Evolutionary conservation across 2,797 vertebrate species (phyloP), one percentile per base, ranked within the genome.

Genomic region (Antrozous pallidus): DNA sequence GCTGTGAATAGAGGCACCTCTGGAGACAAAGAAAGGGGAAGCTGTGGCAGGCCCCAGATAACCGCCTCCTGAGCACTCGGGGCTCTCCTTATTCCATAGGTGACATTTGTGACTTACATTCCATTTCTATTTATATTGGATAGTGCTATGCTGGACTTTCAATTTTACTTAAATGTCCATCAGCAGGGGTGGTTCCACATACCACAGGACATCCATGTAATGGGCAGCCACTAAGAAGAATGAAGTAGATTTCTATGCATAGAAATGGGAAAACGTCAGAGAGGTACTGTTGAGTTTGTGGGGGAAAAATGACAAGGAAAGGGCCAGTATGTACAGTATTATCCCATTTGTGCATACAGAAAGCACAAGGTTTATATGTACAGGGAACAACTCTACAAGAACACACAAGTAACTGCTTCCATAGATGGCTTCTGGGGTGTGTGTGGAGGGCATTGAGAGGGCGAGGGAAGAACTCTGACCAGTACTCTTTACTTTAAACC

Each of bases 21-120:
- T 82, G 65, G 73, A 90, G 45, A 54, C 89, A 85, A 58, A 92
- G 67, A 94, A 94, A 84, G 54, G 36, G 87, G 78, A 93, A 93
- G 40, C 69, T 31, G 63, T 16, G 33, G 67, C n/a, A 65, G 28
- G 65, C 24, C 40, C 45, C 47, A 93, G 71, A 81, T 75, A 31
- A 33, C 91, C 11, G 47, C 54, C 17, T 80, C n/a, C 65, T 42
- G 51, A 86, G n/a, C 18, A 24, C 54, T 36, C 33, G 28, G 33
- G 49, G 74, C 14, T 61, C 56, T 90, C 45, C 45, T 91, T 63
- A 71, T 70, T 70, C 45, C 9, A 24, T 36, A 84, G n/a, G 40
- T 47, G 89, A 24, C n/a, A 73, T 80, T 78, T 85, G 14, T 77
- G 63, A 63, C 33, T 88, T 63, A 28, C 31, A 26, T 78, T 75